Conservation (phyloP, 1,140 invertebrate genomes). For the Oncopodura yosiiana region DNA sequence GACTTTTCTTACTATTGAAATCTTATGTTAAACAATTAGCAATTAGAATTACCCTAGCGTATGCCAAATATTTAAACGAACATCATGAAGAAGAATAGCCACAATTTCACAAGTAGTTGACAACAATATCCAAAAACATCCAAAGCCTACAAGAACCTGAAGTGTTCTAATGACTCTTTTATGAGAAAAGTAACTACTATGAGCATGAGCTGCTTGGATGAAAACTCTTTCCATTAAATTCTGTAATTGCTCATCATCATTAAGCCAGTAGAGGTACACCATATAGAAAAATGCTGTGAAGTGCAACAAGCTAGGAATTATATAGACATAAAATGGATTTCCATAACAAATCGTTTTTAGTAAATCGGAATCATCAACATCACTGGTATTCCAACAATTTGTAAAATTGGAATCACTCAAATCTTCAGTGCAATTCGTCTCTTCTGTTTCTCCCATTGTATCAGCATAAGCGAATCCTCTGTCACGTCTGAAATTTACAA, state of each 20-base stretch:
- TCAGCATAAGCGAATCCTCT: conserved; percentile 18
- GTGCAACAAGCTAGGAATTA: conserved; percentile 67
- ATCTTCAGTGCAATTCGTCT: too few relatives aligned
- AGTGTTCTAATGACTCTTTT: conserved; percentile 54
- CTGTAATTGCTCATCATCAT: conserved; percentile 76
- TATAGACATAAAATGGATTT: conserved; percentile 60
- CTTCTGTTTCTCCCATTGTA: too few relatives aligned
- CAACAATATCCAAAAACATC: conserved; percentile 55
- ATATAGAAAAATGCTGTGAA: conserved; percentile 65
- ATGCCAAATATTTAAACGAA: conserved; percentile 47
- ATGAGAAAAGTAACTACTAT: conserved; percentile 40
- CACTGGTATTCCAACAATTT: not conserved
- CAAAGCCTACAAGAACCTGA: conserved; percentile 58
- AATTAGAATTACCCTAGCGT: conserved; percentile 49
- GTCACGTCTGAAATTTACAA: conserved; percentile 9
- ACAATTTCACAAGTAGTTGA: conserved; percentile 52
- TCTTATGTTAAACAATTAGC: conserved; percentile 11
- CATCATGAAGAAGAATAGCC: conserved; percentile 53
- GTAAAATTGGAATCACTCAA: not conserved
- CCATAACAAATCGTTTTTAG: conserved; percentile 49
- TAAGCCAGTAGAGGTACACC: conserved; percentile 63
- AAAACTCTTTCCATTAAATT: conserved; percentile 73
- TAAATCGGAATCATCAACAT: not conserved
- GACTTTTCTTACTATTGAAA: not conserved
- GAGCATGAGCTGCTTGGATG: conserved; percentile 26